phyloP scores from a whole-genome alignment of 92 coral and sea anemone genomes.

The Bergia puertoricense region DNA sequence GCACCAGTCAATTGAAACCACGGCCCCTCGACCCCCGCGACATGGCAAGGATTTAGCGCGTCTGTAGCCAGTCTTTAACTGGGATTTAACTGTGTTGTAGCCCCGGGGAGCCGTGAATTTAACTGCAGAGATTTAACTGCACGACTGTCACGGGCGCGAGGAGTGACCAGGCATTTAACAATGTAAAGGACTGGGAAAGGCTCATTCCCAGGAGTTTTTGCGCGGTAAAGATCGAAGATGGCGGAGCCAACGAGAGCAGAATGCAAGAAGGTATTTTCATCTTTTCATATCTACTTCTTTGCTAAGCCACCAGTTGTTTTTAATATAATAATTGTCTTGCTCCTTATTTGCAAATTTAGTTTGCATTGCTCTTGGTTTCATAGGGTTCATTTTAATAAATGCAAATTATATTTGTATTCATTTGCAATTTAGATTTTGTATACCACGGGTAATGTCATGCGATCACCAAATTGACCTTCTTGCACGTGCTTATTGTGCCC shows the following conservation, averaged over 20 bases:
- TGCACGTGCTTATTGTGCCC: not conserved
- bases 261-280: too few species aligned
- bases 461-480: too few species aligned
- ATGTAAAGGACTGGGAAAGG: not conserved
- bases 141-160: not conserved
- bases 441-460: not conserved
- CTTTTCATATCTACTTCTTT: too few species aligned
- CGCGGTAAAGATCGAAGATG: too few species aligned
- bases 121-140: not conserved
- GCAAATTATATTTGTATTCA: too few species aligned
- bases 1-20: not conserved
- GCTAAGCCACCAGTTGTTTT: too few species aligned
- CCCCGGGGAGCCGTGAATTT: not conserved
- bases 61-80: constrained; percentile 15
- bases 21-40: not conserved
- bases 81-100: constrained; percentile 1
- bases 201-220: not conserved
- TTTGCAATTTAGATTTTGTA: not conserved
- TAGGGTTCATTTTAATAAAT: too few species aligned
- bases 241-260: too few species aligned
- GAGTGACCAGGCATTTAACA: not conserved
- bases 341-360: too few species aligned
- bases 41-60: constrained; percentile 11
- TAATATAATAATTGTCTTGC: too few species aligned
- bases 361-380: too few species aligned